Evolutionary conservation across 2,797 vertebrate genomes (phyloP).

Genomic region (Parauchenoglanis ngamensis): DNA sequence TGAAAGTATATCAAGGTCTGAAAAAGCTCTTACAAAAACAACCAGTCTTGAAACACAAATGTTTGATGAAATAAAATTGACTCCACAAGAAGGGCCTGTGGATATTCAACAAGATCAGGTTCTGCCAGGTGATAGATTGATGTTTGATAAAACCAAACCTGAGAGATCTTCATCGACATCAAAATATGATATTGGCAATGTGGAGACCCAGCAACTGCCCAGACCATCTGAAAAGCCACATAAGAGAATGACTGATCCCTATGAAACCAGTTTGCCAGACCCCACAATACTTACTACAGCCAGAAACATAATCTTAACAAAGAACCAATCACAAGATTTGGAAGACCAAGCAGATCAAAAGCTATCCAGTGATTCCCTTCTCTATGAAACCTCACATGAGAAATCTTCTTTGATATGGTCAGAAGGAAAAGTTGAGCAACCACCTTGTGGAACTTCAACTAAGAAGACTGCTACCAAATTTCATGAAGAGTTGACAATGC

Average conservation of each 20-base stretch:
- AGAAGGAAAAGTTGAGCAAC: background rate
- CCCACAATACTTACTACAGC: background rate
- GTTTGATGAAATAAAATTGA: background rate
- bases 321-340: background rate
- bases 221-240: background rate
- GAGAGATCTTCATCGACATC: constrained; percentile 5
- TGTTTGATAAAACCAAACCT: background rate
- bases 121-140: constrained; percentile 12
- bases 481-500: background rate
- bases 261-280: background rate
- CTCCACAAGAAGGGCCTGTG: constrained; percentile 2
- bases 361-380: background rate
- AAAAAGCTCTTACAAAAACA: constrained; percentile 72
- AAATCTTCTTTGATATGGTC: constrained; percentile 4
- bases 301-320: background rate
- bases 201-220: constrained; percentile 12
- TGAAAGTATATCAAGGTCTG: constrained; percentile 68
- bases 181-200: background rate
- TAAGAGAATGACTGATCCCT: background rate
- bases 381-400: background rate
- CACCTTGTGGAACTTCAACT: background rate
- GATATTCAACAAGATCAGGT: background rate
- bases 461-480: background rate
- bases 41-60: constrained; percentile 63
- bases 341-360: background rate